These are phyloP conservation scores for Cephonodes hylas DNA, from an alignment of 2,888 invertebrate species.

Conservation along the genomic window DNA sequence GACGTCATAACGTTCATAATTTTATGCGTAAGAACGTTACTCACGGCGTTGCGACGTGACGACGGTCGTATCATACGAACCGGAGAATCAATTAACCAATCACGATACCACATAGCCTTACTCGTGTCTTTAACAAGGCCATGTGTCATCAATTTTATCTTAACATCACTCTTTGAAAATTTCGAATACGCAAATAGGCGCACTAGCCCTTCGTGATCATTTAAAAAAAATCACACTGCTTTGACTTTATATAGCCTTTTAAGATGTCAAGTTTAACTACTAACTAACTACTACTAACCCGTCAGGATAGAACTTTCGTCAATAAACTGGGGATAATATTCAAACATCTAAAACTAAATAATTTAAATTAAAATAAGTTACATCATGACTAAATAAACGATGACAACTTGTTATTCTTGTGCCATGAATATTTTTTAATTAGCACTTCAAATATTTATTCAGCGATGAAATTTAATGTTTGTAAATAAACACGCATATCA, in stretches of 20 bases:
- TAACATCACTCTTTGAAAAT: background rate
- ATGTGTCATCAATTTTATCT: conserved; percentile 3
- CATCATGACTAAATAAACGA: too few relatives aligned
- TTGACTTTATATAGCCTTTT: too few relatives aligned
- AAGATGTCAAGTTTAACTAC: too few relatives aligned
- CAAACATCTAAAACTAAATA: too few relatives aligned
- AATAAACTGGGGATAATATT: too few relatives aligned
- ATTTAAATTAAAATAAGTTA: too few relatives aligned
- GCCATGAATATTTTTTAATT: too few relatives aligned
- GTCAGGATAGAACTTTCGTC: too few relatives aligned
- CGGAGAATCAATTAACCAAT: conserved; percentile 16
- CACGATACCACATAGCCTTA: conserved; percentile 7
- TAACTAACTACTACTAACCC: too few relatives aligned
- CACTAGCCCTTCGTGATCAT: background rate
- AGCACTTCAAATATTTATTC: background rate
- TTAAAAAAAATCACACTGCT: too few relatives aligned
- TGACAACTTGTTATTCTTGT: too few relatives aligned
- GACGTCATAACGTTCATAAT: conserved; percentile 24
- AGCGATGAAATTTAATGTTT: background rate
- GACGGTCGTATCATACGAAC: background rate
- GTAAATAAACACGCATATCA: background rate
- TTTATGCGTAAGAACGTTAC: conserved; percentile 20
- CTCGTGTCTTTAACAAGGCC: background rate
- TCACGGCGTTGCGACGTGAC: conserved; percentile 19
- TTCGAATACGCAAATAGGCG: background rate